These are phyloP conservation scores for Mesaphorura yosii DNA, from an alignment of 1,140 invertebrate genomes.

Conservation along the genomic window DNA sequence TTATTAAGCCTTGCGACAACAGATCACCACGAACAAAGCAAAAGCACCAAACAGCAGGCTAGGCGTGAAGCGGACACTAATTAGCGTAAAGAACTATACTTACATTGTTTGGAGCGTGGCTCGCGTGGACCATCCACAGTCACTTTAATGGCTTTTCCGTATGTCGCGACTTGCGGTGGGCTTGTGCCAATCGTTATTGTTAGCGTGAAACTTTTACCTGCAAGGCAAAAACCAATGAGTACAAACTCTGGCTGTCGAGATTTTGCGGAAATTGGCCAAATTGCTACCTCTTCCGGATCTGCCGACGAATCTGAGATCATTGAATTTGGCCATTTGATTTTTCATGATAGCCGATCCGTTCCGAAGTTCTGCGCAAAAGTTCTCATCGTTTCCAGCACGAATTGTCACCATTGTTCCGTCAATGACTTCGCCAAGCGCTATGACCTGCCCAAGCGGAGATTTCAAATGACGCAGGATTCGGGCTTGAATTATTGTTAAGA, in stretches of 20 bases:
- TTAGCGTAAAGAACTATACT: too few relatives aligned
- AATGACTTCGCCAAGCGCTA: constrained; percentile 77
- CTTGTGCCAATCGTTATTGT: constrained; percentile 87
- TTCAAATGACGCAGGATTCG: neutral
- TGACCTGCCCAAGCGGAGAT: constrained; percentile 39
- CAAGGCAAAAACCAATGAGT: neutral
- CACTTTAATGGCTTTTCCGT: constrained; percentile 96
- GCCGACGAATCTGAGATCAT: constrained; percentile 93
- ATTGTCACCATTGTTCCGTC: constrained; percentile 93
- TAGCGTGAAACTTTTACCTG: constrained; percentile 94
- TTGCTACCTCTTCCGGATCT: constrained; percentile 90
- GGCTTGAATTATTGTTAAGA: neutral
- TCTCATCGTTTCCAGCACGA: constrained; percentile 93
- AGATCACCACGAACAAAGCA: too few relatives aligned
- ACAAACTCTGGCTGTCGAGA: neutral
- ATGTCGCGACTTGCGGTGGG: constrained; percentile 91
- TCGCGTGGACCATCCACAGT: constrained; percentile 96
- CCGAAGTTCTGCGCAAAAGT: constrained; percentile 85
- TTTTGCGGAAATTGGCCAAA: constrained; percentile 28
- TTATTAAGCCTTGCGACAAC: too few relatives aligned
- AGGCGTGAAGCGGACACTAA: too few relatives aligned
- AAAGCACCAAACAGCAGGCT: too few relatives aligned
- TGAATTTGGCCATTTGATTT: constrained; percentile 95
- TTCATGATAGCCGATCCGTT: constrained; percentile 92
- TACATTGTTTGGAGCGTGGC: constrained; percentile 91